phyloP scores from a whole-genome alignment of 2,113 vertebrate genomes.

The Sebastes schlegelii region DNA sequence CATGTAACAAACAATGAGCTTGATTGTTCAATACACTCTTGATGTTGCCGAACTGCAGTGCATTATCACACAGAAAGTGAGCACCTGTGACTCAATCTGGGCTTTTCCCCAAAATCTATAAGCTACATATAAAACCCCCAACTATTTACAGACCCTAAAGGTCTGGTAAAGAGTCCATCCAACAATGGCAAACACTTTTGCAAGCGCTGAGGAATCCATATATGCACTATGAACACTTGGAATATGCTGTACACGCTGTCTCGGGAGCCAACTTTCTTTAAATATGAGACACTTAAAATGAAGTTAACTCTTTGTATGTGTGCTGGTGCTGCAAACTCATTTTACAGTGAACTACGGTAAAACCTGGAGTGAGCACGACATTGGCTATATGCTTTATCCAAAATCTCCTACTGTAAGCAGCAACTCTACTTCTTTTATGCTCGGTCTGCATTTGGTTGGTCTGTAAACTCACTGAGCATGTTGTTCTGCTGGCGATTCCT shows the following conservation, averaged over 20 bases:
- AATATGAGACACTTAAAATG: conserved; percentile 17
- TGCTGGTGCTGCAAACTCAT: neutral
- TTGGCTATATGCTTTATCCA: no score
- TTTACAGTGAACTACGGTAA: neutral
- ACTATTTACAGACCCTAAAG: conserved; percentile 36
- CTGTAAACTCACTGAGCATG: conserved; percentile 91
- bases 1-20: neutral
- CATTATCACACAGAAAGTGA: neutral
- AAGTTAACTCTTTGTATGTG: conserved; percentile 20
- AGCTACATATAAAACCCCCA: conserved; percentile 6
- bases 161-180: conserved; percentile 31
- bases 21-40: neutral
- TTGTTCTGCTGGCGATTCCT: conserved; percentile 92
- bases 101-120: neutral
- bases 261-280: conserved; percentile 19
- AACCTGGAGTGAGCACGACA: neutral
- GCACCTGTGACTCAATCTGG: conserved; percentile 38
- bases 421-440: neutral
- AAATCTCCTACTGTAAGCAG: neutral
- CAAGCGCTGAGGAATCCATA: conserved; percentile 48
- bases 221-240: conserved; percentile 31
- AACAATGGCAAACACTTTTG: conserved; percentile 50
- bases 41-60: neutral
- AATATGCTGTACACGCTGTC: conserved; percentile 30
- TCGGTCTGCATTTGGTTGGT: neutral